Evolutionary conservation across 2,888 invertebrate genomes (phyloP), one percentile per base, ranked within the genome.

Genomic region (Zele albiditarsus): DNA sequence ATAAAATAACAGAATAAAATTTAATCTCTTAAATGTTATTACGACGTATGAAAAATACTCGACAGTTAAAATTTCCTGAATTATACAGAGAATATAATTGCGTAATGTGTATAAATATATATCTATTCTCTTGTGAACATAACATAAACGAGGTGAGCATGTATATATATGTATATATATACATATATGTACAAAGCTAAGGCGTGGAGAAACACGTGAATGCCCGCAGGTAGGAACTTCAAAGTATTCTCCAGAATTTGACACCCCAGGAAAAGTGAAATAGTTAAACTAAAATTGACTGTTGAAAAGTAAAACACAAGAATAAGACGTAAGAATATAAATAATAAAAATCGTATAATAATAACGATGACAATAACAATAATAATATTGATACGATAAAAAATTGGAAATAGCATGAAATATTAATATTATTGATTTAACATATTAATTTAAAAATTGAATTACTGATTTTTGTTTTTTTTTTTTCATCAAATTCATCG

Each of bases 261-360:
- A 73, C 38, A 67, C 58, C 25, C 58, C 60, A 42, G 49, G 63
- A n/a, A 46, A 2, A n/a, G 46, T 71, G 62, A 63, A 46, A 57
- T 73, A 67, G 67, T 67, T 67, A 46, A 73, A 73, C 58, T 27
- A 73, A 67, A 67, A 42, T 53, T 42, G 2, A 46, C 23, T 46
- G 12, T 25, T 14, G 20, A 25, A 66, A 66, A 66, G 16, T 66
- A 20, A 23, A 1, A 10, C 5, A 20, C 2, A 28, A 63, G 31
- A 63, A 63, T 53, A 33, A 33, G 16, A 63, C n/a, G n/a, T n/a
- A n/a, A n/a, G n/a, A n/a, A n/a, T n/a, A 20, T 6, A 27, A 27
- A 27, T 27, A 27, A 62, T 12, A 6, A 62, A 62, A n/a, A 53
- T 8, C 5, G 16, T n/a, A 53, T 1, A 23, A 23, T 14, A 53